Evolutionary conservation across 2,113 vertebrate species (phyloP).

Genomic region (Sciurus niger): DNA sequence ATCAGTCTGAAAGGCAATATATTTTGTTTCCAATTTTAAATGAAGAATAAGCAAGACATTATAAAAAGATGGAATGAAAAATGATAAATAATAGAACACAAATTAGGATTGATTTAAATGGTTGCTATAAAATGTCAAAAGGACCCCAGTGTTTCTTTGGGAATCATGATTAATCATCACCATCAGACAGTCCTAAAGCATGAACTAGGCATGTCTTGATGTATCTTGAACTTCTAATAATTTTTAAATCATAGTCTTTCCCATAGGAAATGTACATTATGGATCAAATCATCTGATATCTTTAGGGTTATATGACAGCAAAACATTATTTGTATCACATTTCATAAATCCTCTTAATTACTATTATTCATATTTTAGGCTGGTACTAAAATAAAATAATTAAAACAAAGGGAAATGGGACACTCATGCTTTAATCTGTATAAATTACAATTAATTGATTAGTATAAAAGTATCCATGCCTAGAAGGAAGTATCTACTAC

Average conservation of each 20-base stretch:
- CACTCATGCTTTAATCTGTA: background rate
- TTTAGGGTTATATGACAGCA: background rate
- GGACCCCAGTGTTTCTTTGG: background rate
- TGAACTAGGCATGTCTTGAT: background rate
- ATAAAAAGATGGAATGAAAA: background rate
- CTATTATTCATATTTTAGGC: background rate
- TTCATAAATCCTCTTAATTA: background rate
- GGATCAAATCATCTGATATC: background rate
- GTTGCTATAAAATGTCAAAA: background rate
- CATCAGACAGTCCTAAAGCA: background rate
- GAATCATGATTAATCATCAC: background rate
- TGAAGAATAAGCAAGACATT: background rate
- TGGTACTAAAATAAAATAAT: conserved; percentile 10
- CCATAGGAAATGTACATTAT: background rate
- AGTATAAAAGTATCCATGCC: background rate
- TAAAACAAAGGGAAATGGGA: background rate
- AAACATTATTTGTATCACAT: background rate
- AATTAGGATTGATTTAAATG: conserved; percentile 1
- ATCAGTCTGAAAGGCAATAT: background rate
- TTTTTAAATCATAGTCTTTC: background rate
- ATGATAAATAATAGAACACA: background rate
- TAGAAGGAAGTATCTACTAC: conserved; percentile 20
- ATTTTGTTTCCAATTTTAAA: background rate
- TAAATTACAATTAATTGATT: background rate
- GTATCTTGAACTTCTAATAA: background rate